A percentile compares a stretch with the other conserved stretches of the same genome.
These are phyloP conservation scores for Netelia melanura DNA, from an alignment of 2,888 invertebrate species.

Conservation along the genomic window DNA sequence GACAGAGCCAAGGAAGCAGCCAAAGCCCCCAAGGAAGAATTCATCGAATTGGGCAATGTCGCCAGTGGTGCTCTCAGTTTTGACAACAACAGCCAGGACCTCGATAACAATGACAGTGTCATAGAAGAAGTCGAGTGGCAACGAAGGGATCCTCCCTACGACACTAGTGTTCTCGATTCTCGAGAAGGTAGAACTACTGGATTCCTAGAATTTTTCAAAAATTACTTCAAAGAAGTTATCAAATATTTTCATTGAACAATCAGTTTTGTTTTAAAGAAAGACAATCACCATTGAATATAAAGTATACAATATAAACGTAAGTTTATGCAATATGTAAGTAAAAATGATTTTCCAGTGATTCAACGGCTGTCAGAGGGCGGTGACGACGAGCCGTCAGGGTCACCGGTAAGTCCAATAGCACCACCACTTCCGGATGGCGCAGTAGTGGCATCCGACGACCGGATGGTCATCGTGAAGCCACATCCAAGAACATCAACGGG, in stretches of 20 bases:
- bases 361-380: constrained; percentile 78
- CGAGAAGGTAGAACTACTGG: constrained; percentile 59
- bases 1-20: constrained; percentile 79
- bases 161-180: constrained; percentile 68
- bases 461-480: constrained; percentile 85
- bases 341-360: constrained; percentile 66
- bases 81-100: constrained; percentile 65
- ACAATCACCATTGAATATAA: background rate
- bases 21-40: constrained; percentile 72
- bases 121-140: constrained; percentile 77
- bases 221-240: too few relatives aligned
- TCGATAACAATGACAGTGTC: constrained; percentile 67
- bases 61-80: constrained; percentile 66
- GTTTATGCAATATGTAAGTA: background rate
- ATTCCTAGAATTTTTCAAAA: background rate
- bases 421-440: constrained; percentile 80
- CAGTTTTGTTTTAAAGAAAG: background rate
- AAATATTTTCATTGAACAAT: background rate
- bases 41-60: constrained; percentile 73
- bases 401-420: constrained; percentile 78
- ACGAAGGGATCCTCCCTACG: constrained; percentile 69
- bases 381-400: constrained; percentile 76
- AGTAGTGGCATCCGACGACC: constrained; percentile 84
- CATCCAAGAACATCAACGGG: constrained; percentile 69
- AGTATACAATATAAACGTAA: background rate